A percentile compares a stretch with the other conserved stretches of the same genome.
These are phyloP conservation scores for Papilio xuthus DNA, from an alignment of 1,140 invertebrate species.

Conservation along the genomic window DNA sequence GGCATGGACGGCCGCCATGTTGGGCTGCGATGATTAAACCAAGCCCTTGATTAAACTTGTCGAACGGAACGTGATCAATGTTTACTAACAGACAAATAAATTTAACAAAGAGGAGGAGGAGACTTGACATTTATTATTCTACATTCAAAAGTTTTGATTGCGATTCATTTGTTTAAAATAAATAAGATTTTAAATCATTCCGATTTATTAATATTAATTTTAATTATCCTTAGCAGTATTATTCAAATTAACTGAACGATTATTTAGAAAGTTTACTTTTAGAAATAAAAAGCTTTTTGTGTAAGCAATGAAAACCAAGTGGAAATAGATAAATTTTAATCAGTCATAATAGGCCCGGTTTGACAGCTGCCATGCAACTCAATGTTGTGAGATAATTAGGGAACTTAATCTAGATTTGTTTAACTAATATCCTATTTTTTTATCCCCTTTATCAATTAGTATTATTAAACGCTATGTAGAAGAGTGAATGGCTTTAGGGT, in stretches of 20 bases:
- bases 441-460: background rate
- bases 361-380: background rate
- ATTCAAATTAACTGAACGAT: too few relatives aligned
- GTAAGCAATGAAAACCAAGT: background rate
- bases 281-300: too few relatives aligned
- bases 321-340: background rate
- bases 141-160: background rate
- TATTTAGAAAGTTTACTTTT: too few relatives aligned
- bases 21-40: constrained; percentile 29
- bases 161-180: background rate
- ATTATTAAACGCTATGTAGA: background rate
- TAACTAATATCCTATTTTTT: background rate
- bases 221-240: too few relatives aligned
- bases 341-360: background rate
- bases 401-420: background rate
- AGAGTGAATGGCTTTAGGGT: too few relatives aligned
- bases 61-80: constrained; percentile 35
- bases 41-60: constrained; percentile 34
- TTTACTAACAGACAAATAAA: constrained; percentile 31
- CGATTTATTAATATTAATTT: background rate
- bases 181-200: background rate
- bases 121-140: background rate
- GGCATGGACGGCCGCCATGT: constrained; percentile 25
- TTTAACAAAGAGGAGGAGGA: background rate
- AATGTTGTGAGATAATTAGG: background rate